Percentiles rank a stretch among this genome's conserved stretches.
Conservation (phyloP, 2,797 vertebrate genomes). For the Phalloptychus januarius region DNA sequence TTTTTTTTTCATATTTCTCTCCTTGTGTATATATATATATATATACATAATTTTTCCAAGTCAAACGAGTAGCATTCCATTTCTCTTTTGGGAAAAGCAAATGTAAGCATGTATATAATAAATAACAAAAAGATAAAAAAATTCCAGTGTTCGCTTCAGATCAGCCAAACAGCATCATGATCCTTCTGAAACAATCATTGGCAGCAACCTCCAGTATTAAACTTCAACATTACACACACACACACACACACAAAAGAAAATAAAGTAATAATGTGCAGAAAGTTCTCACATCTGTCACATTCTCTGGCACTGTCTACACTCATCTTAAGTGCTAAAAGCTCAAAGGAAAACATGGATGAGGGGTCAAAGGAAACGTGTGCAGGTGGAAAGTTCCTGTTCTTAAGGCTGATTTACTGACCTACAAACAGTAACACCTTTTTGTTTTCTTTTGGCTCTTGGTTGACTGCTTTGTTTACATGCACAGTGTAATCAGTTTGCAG, state of each 20-base stretch:
- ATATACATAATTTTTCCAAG: slow-evolving; percentile 17
- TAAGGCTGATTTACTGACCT: slow-evolving; percentile 77
- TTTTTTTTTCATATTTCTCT: slow-evolving; percentile 50
- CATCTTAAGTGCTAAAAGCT: slow-evolving; percentile 79
- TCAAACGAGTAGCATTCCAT: slow-evolving; percentile 47
- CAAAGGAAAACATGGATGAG: slow-evolving; percentile 33
- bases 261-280: slow-evolving; percentile 70
- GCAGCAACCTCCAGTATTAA: slow-evolving; percentile 72
- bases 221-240: slow-evolving; percentile 42
- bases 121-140: slow-evolving; percentile 62
- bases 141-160: slow-evolving; percentile 79
- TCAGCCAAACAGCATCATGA: slow-evolving; percentile 49
- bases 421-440: slow-evolving; percentile 55
- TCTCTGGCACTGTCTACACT: slow-evolving; percentile 62
- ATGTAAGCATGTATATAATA: slow-evolving; percentile 64
- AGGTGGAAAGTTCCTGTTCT: slow-evolving; percentile 57
- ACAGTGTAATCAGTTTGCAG: slow-evolving; percentile 13
- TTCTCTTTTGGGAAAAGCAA: slow-evolving; percentile 55
- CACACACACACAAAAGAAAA: slow-evolving; percentile 30
- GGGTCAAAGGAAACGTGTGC: slow-evolving; percentile 51
- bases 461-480: slow-evolving; percentile 62
- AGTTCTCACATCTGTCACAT: slow-evolving; percentile 53
- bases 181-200: slow-evolving; percentile 67
- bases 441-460: slow-evolving; percentile 59
- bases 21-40: slow-evolving; percentile 23